Base-by-base conservation (phyloP, 2,888 invertebrate genomes). In the Lissonota sp. region DNA sequence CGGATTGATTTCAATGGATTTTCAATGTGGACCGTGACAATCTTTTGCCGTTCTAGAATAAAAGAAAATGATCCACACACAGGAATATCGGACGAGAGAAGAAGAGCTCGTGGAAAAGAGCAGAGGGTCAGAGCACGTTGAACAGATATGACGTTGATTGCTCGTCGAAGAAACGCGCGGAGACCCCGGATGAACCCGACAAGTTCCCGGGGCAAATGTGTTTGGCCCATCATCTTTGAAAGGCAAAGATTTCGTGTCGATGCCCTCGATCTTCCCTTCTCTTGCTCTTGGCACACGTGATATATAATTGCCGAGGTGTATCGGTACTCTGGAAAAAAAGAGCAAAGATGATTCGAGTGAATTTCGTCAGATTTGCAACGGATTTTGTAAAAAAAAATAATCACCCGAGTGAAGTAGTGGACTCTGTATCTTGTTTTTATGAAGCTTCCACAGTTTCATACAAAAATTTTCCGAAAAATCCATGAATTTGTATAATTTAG, bases 81-180 rank as follows among this genome's bases (percentile, higher is more conserved):
- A 69, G 51, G 26, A 26, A 26, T 3, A 26, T 1, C 3, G 26
- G 26, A 3, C 39, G 4, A 51, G 58, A 73, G 63, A 69, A 12
- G 16, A 37, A 46, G 55, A 51, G 42, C 53, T 53, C 37, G 53
- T 40, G 64, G 14, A 51, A 58, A 40, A 78, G 60, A 37, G 72
- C 55, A 57, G 46, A 67, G 62, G 78, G 78, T 78, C 81, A 58
- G 71, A 62, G 71, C 74, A 71, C 82, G 85, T 82, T 86, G 86
- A 86, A 83, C 26, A 87, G 88, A 85, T 87, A 87, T 85, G 88
- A 87, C 88, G 87, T 87, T 87, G 88, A 87, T 87, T 87, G 87
- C 88, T 83, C 79, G 84, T 84, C 84, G 83, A 87, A 85, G 86
- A 79, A 83, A 83, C 83, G 73, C 64, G 73, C 76, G 83, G 72